phyloP scores from a whole-genome alignment of 1,140 invertebrate genomes.

The Acyrthosiphon pisum region DNA sequence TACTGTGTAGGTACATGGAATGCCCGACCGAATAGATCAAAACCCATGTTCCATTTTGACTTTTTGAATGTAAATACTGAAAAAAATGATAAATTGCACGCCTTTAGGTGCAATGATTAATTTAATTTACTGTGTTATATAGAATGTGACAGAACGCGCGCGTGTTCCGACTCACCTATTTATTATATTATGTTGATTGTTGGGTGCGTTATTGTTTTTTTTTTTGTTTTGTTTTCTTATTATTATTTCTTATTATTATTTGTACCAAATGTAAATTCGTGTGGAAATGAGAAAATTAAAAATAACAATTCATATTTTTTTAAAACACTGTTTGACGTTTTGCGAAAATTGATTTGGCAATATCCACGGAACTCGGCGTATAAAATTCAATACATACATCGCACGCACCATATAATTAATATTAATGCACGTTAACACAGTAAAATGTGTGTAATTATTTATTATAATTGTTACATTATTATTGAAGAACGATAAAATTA shows the following conservation, averaged over 20 bases:
- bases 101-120: background rate
- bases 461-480: background rate
- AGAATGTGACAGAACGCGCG: background rate
- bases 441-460: background rate
- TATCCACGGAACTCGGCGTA: background rate
- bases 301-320: background rate
- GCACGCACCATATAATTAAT: background rate
- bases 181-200: background rate
- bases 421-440: background rate
- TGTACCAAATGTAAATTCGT: background rate
- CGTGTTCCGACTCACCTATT: background rate
- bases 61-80: background rate
- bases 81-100: background rate
- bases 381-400: background rate
- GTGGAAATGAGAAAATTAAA: background rate
- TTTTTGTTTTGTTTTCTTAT: too few species aligned
- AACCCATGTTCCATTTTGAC: background rate
- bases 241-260: background rate
- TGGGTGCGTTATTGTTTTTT: background rate
- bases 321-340: background rate
- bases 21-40: background rate
- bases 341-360: background rate
- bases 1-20: background rate
- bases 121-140: background rate
- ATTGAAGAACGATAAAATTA: background rate